Evolutionary conservation across 2,888 invertebrate genomes (phyloP).

Genomic region (Dicranocentrus wangi): DNA sequence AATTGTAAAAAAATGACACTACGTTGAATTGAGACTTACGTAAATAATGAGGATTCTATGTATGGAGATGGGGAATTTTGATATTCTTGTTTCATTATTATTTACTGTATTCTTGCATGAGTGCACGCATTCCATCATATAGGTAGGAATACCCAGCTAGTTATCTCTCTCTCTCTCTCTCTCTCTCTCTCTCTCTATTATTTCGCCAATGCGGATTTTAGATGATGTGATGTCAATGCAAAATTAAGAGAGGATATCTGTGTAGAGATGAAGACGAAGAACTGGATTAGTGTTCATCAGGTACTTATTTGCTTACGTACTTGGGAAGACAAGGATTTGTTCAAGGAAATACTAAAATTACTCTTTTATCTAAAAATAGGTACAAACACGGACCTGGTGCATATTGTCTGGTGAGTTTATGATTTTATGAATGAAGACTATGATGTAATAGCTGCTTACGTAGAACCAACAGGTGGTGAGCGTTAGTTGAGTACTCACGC

Average conservation of each 20-base stretch:
- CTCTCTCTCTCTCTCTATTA: no score
- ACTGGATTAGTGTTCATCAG: neutral
- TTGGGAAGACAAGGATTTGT: neutral
- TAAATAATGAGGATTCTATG: neutral
- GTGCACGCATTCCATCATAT: no score
- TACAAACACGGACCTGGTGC: neutral
- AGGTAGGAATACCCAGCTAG: no score
- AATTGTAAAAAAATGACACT: neutral
- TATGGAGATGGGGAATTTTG: neutral
- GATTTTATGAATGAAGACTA: neutral
- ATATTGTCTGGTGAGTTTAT: no score
- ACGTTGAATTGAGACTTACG: neutral
- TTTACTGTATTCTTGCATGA: neutral
- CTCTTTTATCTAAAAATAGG: neutral
- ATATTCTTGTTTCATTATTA: neutral
- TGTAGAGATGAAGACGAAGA: neutral
- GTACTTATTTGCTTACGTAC: neutral
- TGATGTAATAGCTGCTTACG: neutral
- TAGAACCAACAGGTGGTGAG: no score
- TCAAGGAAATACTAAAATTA: neutral
- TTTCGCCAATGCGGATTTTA: conserved; percentile 8
- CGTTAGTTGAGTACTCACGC: no score
- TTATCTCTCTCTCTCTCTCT: no score
- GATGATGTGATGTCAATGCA: conserved; percentile 1
- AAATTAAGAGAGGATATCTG: neutral